A percentile compares a stretch with the other conserved stretches of the same genome.
Conservation (phyloP, 2,888 invertebrate genomes). For the Agonopterix alstromeriana region DNA sequence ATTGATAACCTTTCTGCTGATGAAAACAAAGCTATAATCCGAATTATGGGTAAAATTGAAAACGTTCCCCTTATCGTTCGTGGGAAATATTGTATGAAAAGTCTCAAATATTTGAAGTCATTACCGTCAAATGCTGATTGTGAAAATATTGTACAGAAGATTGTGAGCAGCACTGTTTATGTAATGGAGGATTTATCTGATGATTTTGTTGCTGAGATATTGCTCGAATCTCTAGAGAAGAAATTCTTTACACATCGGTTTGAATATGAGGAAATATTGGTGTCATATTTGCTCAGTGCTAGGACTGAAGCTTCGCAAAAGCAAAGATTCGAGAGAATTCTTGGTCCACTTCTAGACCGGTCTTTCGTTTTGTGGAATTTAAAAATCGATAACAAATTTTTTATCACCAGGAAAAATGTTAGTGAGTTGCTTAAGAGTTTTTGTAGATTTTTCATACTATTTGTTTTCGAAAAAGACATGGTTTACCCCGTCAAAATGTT, state of each 20-base stretch:
- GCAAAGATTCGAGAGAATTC: slow-evolving; percentile 19
- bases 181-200: slow-evolving; percentile 17
- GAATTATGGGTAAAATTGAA: slow-evolving; percentile 19
- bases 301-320: slow-evolving; percentile 25
- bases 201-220: slow-evolving; percentile 24
- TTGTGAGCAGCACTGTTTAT: slow-evolving; percentile 17
- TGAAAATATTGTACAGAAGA: slow-evolving; percentile 12
- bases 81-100: slow-evolving; percentile 30
- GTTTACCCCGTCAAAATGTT: slow-evolving; percentile 16
- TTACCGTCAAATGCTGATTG: slow-evolving; percentile 23
- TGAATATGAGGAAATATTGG: slow-evolving; percentile 8
- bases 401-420: not conserved
- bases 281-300: slow-evolving; percentile 24
- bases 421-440: slow-evolving; percentile 8
- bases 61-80: slow-evolving; percentile 22
- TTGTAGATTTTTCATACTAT: slow-evolving; percentile 2
- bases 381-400: slow-evolving; percentile 5
- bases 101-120: slow-evolving; percentile 28
- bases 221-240: slow-evolving; percentile 20
- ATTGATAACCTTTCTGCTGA: slow-evolving; percentile 33
- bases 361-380: slow-evolving; percentile 21
- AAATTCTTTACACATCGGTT: slow-evolving; percentile 9
- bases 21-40: slow-evolving; percentile 34
- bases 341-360: slow-evolving; percentile 23
- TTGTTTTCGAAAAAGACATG: slow-evolving; percentile 21